Conservation (phyloP, 2,113 vertebrate genomes). For the Oncorhynchus clarkii region DNA sequence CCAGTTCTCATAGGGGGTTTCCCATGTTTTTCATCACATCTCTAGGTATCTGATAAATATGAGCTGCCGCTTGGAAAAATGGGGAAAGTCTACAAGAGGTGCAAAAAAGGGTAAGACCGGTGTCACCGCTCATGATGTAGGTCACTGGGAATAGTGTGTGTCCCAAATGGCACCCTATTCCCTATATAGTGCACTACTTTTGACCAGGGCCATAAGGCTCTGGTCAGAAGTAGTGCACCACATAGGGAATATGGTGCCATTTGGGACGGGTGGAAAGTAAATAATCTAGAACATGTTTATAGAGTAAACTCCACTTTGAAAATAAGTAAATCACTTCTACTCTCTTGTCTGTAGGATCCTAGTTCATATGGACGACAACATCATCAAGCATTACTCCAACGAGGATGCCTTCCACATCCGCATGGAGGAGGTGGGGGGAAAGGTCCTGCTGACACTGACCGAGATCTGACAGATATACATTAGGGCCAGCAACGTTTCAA, state of each 20-base stretch:
- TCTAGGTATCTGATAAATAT: constrained; percentile 84
- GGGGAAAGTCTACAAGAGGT: constrained; percentile 87
- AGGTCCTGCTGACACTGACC: constrained; percentile 81
- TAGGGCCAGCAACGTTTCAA: constrained; percentile 13
- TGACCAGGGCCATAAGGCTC: no score
- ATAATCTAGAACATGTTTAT: background rate
- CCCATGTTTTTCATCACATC: constrained; percentile 19
- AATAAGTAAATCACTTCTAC: constrained; percentile 12
- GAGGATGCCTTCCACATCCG: constrained; percentile 87
- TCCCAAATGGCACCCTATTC: no score
- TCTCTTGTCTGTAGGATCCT: constrained; percentile 77
- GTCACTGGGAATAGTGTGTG: background rate
- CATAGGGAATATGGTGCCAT: background rate
- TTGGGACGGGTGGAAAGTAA: no score
- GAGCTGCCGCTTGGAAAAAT: constrained; percentile 82
- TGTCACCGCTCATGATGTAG: background rate
- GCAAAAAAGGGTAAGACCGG: constrained; percentile 82
- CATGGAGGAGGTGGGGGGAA: constrained; percentile 78
- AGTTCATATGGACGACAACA: constrained; percentile 88
- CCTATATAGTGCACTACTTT: no score
- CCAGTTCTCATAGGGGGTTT: background rate
- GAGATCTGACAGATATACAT: constrained; percentile 73
- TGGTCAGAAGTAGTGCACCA: background rate
- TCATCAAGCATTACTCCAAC: constrained; percentile 85
- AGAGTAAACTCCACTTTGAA: background rate